Evolutionary conservation across 2,113 vertebrate species (phyloP).

Genomic region (Cephalopholis sonnerati): DNA sequence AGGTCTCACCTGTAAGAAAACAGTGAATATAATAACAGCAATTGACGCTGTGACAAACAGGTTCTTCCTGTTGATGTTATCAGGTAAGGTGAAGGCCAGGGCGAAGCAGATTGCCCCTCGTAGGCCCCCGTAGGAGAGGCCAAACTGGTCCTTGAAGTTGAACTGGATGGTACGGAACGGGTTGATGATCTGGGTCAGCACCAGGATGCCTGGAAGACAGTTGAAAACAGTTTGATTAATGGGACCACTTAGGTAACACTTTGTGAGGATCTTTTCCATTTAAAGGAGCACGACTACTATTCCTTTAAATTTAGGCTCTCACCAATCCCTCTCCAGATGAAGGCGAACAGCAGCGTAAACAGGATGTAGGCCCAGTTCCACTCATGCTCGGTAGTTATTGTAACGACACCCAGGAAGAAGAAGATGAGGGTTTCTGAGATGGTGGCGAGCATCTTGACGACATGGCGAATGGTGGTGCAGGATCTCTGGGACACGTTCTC

Average conservation of each 20-base stretch:
- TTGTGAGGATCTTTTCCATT: too few species aligned
- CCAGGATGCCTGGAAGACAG: conserved; percentile 87
- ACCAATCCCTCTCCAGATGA: conserved; percentile 93
- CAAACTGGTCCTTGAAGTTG: conserved; percentile 94
- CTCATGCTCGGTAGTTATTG: conserved; percentile 92
- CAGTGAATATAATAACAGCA: conserved; percentile 92
- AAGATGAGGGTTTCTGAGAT: conserved; percentile 96
- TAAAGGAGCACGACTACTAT: background rate
- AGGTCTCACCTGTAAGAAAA: conserved; percentile 90
- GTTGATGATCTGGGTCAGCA: conserved; percentile 93
- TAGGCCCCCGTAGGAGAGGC: conserved; percentile 93
- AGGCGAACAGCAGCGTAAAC: conserved; percentile 92
- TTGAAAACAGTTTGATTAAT: background rate
- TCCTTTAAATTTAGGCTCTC: conserved; percentile 41
- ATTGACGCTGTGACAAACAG: conserved; percentile 92
- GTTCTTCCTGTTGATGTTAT: conserved; percentile 88
- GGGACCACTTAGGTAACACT: too few species aligned
- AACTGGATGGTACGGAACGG: conserved; percentile 92
- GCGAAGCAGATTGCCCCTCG: conserved; percentile 95
- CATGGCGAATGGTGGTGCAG: conserved; percentile 94
- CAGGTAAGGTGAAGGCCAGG: conserved; percentile 91
- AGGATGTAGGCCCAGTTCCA: conserved; percentile 97
- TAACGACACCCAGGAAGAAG: conserved; percentile 96
- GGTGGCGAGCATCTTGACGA: conserved; percentile 95
- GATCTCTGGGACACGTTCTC: conserved; percentile 95